phyloP scores from a whole-genome alignment of 2,113 vertebrate genomes.

The Taxidea taxus region DNA sequence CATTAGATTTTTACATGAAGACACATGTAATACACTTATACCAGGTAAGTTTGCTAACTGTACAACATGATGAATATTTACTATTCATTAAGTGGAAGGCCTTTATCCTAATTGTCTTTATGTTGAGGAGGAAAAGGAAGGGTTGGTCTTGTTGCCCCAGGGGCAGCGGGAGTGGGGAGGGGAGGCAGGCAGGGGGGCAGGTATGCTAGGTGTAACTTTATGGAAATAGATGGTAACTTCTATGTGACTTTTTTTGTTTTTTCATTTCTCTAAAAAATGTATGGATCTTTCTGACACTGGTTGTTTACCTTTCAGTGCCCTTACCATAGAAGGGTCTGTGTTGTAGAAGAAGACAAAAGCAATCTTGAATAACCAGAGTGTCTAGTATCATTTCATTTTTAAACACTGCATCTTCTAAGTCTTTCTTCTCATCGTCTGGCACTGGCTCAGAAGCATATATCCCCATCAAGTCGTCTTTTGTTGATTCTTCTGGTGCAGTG shows the following conservation, averaged over 20 bases:
- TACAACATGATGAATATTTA: not conserved
- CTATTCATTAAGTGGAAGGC: not conserved
- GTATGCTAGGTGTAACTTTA: not conserved
- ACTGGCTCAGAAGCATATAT: not conserved
- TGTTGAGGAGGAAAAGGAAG: not conserved
- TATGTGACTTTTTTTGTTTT: not conserved
- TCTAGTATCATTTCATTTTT: not conserved
- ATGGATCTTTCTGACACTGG: not conserved
- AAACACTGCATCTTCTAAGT: not conserved
- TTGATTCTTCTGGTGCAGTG: not conserved
- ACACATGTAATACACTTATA: not conserved
- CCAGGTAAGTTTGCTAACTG: not conserved
- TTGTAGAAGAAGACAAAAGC: not conserved
- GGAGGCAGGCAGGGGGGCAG: not conserved
- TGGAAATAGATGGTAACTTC: not conserved
- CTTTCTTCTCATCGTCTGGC: not conserved
- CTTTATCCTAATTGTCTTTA: not conserved
- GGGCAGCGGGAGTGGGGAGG: too few species aligned
- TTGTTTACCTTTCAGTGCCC: not conserved
- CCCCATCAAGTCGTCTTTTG: not conserved
- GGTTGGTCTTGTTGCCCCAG: not conserved
- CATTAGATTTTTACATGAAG: not conserved
- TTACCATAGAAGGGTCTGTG: not conserved
- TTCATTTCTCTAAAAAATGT: not conserved
- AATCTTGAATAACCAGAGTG: not conserved